Evolutionary conservation across 2,113 vertebrate genomes (phyloP).

Genomic region (Reinhardtius hippoglossoides): DNA sequence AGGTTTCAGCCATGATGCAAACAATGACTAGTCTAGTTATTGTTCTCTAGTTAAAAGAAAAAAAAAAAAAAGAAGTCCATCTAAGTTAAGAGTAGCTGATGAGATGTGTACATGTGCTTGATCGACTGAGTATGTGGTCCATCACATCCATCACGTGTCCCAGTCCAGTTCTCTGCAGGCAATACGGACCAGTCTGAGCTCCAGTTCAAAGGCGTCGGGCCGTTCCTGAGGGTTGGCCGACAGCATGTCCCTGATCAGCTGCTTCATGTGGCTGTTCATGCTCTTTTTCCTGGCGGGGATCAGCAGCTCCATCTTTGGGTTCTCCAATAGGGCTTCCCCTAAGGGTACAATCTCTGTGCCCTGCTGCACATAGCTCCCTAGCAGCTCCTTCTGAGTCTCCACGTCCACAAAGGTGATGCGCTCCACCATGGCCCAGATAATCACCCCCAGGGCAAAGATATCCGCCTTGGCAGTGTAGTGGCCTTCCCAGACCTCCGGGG

Average conservation of each 20-base stretch:
- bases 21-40: constrained; percentile 21
- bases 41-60: constrained; percentile 37
- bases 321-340: constrained; percentile 94
- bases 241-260: constrained; percentile 96
- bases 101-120: constrained; percentile 47
- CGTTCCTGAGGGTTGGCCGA: constrained; percentile 95
- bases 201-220: constrained; percentile 95
- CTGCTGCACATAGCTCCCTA: constrained; percentile 94
- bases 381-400: constrained; percentile 94
- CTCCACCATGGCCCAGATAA: constrained; percentile 98
- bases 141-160: constrained; percentile 90
- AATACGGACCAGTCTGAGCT: constrained; percentile 94
- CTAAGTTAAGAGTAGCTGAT: constrained; percentile 41
- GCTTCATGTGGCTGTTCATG: constrained; percentile 95
- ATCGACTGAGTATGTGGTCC: constrained; percentile 6
- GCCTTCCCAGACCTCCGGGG: constrained; percentile 97
- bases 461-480: constrained; percentile 98
- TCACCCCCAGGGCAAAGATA: constrained; percentile 96
- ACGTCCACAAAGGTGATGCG: constrained; percentile 95
- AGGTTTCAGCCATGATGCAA: constrained; percentile 28
- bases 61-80: too few relatives aligned
- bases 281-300: constrained; percentile 95
- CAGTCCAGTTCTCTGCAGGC: constrained; percentile 96
- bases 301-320: constrained; percentile 96
- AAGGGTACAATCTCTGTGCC: constrained; percentile 93